Conservation (phyloP, 2,888 invertebrate species). For the Synergus japonicus region DNA sequence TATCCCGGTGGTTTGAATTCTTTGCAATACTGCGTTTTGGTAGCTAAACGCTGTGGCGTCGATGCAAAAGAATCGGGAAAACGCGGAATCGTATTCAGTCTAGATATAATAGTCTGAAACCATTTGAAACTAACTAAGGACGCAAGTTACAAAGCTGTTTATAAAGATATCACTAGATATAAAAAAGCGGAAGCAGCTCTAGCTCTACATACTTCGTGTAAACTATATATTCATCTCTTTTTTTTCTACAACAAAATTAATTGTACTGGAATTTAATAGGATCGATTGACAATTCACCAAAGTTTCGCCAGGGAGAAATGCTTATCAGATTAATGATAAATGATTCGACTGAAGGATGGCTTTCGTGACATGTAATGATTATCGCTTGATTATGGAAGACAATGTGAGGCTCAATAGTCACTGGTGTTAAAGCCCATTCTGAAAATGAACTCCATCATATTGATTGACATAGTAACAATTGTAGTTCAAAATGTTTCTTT, state of each 20-base stretch:
- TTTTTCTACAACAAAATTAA: too few relatives aligned
- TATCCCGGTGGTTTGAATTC: slow-evolving; percentile 54
- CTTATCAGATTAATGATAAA: slow-evolving; percentile 27
- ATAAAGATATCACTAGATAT: too few relatives aligned
- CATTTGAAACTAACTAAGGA: neutral
- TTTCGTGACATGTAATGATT: slow-evolving; percentile 18
- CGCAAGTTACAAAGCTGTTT: neutral
- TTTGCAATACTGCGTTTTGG: slow-evolving; percentile 45
- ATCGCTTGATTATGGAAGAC: slow-evolving; percentile 14
- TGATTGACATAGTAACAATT: neutral
- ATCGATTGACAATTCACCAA: neutral
- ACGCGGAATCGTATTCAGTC: neutral
- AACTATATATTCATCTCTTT: too few relatives aligned
- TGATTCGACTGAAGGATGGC: slow-evolving; percentile 4
- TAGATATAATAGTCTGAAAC: neutral
- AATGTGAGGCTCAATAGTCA: slow-evolving; percentile 1
- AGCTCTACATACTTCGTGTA: too few relatives aligned
- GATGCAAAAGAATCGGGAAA: neutral
- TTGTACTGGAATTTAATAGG: neutral
- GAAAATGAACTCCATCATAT: slow-evolving; percentile 7
- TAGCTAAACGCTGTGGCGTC: neutral
- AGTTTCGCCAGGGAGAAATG: neutral
- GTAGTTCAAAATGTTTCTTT: neutral
- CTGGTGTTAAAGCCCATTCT: slow-evolving; percentile 21
- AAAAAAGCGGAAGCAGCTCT: too few relatives aligned